Percentiles rank a stretch among this genome's conserved stretches.
These are phyloP conservation scores for Halictus quadricinctus DNA, from an alignment of 2,888 invertebrate genomes.

Conservation along the genomic window DNA sequence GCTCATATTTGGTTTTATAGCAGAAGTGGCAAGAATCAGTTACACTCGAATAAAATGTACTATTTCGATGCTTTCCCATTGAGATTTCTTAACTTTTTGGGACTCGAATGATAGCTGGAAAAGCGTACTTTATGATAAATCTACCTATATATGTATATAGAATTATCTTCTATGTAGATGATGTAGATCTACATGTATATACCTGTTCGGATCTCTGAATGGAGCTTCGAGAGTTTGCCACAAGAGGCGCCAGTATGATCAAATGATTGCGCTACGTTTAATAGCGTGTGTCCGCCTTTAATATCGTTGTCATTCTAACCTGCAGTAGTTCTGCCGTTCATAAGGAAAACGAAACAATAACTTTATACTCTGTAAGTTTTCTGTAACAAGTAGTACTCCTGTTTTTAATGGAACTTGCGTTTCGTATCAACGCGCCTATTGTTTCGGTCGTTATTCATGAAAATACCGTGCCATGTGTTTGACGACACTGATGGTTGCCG, in stretches of 20 bases:
- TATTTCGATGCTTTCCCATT: no score
- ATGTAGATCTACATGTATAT: no score
- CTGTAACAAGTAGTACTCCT: background rate
- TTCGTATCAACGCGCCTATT: no score
- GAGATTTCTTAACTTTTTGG: no score
- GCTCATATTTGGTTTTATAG: no score
- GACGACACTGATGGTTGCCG: background rate
- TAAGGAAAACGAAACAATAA: conserved; percentile 1
- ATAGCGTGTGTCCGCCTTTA: conserved; percentile 24
- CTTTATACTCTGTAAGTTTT: conserved; percentile 36
- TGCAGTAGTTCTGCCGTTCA: conserved; percentile 10
- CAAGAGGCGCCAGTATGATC: background rate
- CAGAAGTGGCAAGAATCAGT: no score
- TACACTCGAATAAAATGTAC: no score
- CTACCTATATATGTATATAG: no score
- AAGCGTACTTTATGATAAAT: no score
- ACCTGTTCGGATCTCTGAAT: no score
- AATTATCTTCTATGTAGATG: no score
- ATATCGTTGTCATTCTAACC: conserved; percentile 52
- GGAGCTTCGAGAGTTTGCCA: background rate
- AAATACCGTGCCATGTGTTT: conserved; percentile 43
- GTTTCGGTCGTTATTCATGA: background rate
- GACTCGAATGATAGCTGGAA: no score
- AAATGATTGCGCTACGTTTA: background rate
- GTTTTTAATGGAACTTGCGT: background rate